Conservation (phyloP, 2,797 vertebrate genomes). For the Lindbergichthys nudifrons region DNA sequence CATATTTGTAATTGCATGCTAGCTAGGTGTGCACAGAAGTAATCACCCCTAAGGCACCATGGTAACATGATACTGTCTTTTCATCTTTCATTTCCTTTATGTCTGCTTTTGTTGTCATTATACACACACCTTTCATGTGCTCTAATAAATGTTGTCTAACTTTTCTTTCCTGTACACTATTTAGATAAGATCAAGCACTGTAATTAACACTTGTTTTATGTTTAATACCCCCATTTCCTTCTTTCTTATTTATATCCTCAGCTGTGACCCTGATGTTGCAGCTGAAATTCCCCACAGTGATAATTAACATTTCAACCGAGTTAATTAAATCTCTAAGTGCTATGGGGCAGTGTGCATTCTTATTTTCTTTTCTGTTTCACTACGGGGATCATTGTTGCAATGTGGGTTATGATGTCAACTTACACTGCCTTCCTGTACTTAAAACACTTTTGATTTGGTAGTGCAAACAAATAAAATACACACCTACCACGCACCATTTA, state of each 20-base stretch:
- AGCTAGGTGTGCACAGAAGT: neutral
- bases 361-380: conserved; percentile 6
- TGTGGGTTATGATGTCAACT: conserved; percentile 16
- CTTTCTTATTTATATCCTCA: conserved; percentile 34
- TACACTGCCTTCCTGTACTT: conserved; percentile 16
- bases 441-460: conserved; percentile 16
- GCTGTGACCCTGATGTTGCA: conserved; percentile 28
- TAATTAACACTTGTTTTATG: conserved; percentile 16
- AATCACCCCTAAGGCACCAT: neutral
- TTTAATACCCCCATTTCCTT: conserved; percentile 33
- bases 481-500: neutral
- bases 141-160: neutral
- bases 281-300: conserved; percentile 33
- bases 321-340: conserved; percentile 47
- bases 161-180: conserved; percentile 6
- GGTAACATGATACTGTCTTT: conserved; percentile 7
- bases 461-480: neutral
- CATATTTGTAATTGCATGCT: neutral
- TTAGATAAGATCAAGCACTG: neutral
- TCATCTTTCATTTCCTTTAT: conserved; percentile 3
- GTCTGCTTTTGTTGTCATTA: neutral
- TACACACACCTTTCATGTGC: neutral
- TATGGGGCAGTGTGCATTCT: conserved; percentile 13
- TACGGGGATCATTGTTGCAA: conserved; percentile 32
- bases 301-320: conserved; percentile 48